Evolutionary conservation across 2,797 vertebrate genomes (phyloP), one percentile per base, ranked within the genome.

Genomic region (Phaenicophaeus curvirostris): DNA sequence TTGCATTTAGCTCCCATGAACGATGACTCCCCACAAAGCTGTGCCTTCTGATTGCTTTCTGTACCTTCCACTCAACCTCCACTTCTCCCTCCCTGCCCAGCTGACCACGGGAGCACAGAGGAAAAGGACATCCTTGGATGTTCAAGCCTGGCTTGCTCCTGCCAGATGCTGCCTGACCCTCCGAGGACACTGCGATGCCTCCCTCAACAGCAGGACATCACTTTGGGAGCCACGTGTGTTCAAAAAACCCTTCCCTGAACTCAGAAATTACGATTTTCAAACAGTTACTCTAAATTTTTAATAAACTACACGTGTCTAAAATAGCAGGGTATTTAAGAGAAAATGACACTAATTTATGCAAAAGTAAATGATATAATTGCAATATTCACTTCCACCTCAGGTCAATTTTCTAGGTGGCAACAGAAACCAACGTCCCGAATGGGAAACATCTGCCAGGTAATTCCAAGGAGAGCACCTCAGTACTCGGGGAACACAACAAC

Each of bases 371-470:
- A 77, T 62, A 57, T 83, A 96, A 96, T 81, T 95, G 92, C 20
- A 90, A 72, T 78, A 94, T 89, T 93, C 55, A 85, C 94, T 96
- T 96, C 76, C 31, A 96, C 80, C 91, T 95, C 73, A 75, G 95
- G 58, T 92, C 71, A 84, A 44, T 97, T 96, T 96, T 91, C 87
- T 83, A n/a, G n/a, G n/a, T n/a, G n/a, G n/a, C n/a, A n/a, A n/a
- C n/a, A 75, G 87, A 93, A 97, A 91, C n/a, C 83, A 92, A 19
- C 11, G 33, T 54, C 61, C 81, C 90, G 92, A 91, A 75, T 59
- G 53, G 86, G 75, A 91, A 96, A 96, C 67, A 94, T 76, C 87
- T 96, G 91, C 80, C 37, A 63, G 21, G 55, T 74, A 94, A 86
- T 96, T 63, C 66, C 65, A 53, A n/a, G n/a, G n/a, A 93, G 74